Percentiles rank a stretch among this genome's conserved stretches.
Conservation (phyloP, 2,888 invertebrate genomes). For the Pristionchus japonicus region DNA sequence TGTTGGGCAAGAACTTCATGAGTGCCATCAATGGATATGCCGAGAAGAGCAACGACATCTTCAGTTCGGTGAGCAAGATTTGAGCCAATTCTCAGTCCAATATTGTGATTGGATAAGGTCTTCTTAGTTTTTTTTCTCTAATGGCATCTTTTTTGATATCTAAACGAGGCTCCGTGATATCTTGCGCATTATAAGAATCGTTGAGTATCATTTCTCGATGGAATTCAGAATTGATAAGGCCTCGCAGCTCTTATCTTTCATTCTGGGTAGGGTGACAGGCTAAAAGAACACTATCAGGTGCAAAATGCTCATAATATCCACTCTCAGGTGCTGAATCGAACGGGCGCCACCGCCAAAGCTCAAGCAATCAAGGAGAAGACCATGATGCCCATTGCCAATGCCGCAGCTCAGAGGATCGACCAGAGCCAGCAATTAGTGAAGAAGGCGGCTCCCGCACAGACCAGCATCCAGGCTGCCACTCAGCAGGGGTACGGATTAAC, state of each 20-base stretch:
- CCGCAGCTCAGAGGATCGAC: slow-evolving; percentile 68
- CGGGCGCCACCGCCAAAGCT: slow-evolving; percentile 71
- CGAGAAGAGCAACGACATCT: slow-evolving; percentile 72
- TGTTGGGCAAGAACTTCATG: slow-evolving; percentile 72
- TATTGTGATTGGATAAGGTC: too few species aligned
- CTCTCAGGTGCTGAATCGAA: slow-evolving; percentile 67
- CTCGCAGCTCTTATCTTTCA: too few species aligned
- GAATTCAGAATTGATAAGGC: too few species aligned
- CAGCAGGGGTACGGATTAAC: slow-evolving; percentile 72
- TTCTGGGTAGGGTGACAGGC: neutral
- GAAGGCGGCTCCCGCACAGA: slow-evolving; percentile 48
- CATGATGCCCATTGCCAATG: slow-evolving; percentile 68
- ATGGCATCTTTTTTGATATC: too few species aligned
- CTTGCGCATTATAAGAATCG: too few species aligned
- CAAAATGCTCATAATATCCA: too few species aligned
- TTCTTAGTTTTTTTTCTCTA: too few species aligned
- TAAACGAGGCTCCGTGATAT: too few species aligned
- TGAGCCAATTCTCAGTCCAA: too few species aligned
- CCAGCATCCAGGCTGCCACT: slow-evolving; percentile 64
- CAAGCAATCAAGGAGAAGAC: slow-evolving; percentile 73
- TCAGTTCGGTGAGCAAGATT: slow-evolving; percentile 68
- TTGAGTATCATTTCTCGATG: too few species aligned
- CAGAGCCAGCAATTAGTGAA: slow-evolving; percentile 70
- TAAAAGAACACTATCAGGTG: too few species aligned
- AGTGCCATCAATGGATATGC: slow-evolving; percentile 72